Evolutionary conservation across 2,797 vertebrate species (phyloP).

Genomic region (Manis crassicaudata): DNA sequence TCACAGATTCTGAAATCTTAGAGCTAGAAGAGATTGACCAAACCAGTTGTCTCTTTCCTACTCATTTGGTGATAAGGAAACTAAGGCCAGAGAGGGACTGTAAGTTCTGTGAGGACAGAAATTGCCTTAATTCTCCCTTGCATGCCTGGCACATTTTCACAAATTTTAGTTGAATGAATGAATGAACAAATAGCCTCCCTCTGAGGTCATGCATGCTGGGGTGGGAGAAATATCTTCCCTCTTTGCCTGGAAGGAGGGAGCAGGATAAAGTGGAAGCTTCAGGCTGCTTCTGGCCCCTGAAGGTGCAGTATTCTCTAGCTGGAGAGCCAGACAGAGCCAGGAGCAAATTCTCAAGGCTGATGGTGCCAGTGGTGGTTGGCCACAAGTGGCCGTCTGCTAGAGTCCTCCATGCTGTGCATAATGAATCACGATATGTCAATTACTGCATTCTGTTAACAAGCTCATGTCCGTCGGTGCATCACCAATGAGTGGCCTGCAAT

Average conservation of each 20-base stretch:
- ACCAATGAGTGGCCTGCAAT: constrained; percentile 1
- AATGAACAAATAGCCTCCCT: background rate
- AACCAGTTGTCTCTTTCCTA: background rate
- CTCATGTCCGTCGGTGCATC: background rate
- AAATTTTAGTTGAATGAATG: constrained; percentile 9
- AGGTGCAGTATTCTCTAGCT: constrained; percentile 8
- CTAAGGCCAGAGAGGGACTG: background rate
- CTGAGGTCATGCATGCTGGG: background rate
- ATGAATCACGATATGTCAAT: constrained; percentile 59
- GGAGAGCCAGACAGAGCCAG: constrained; percentile 28
- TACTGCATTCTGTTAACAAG: constrained; percentile 59
- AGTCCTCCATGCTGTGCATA: constrained; percentile 41
- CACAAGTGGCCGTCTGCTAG: constrained; percentile 25
- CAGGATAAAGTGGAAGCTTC: background rate
- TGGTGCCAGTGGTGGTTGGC: constrained; percentile 11
- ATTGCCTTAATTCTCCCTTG: background rate
- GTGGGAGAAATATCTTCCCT: background rate
- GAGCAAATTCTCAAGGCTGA: constrained; percentile 63
- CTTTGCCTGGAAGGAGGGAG: background rate
- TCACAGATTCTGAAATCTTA: constrained; percentile 5
- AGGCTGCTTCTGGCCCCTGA: constrained; percentile 43
- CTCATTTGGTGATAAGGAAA: constrained; percentile 21
- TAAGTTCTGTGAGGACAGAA: background rate
- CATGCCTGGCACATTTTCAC: background rate
- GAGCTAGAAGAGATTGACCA: background rate